Base-by-base conservation (phyloP, 2,888 invertebrate genomes). In the Scaptomyza parva region DNA sequence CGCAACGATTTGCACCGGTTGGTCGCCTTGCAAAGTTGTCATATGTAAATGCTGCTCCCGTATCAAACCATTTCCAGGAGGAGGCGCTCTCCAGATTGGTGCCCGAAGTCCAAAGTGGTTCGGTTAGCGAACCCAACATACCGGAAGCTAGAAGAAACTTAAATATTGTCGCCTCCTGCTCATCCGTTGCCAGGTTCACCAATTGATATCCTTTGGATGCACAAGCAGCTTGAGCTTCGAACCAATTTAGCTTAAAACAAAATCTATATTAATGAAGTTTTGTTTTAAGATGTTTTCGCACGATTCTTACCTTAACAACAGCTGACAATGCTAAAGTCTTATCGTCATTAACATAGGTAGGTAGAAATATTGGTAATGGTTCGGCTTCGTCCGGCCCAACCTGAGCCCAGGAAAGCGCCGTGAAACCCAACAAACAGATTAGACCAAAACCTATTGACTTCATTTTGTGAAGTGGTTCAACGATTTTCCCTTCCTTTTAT, bases 71-170 rank as follows among this genome's bases (percentile, higher is more conserved):
- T 1, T 5, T 39, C 61, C 67, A 70, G 18, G 14, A 1, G 5
- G 7, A 20, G 12, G 8, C 8, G 4, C 8, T 12, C 0, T 60
- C 70, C 8, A 61, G 26, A 51, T 61, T 71, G 0, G 71, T 51
- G 30, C 71, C 70, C 4, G 61, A 43, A 0, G 50, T 61, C 70
- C 70, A 70, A 14, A 71, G 0, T 0, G 71, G 22, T 11, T 59
- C 65, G 8, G 5, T 43, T 0, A 55, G 11, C 9, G 11, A 4
- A 12, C 8, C 12, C 6, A 20, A 26, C 7, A 11, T n/a, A 3
- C 44, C 39, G 3, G 70, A 64, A 0, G 0, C 4, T 0, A 37
- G 3, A 11, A 55, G n/a, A 9, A 63, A 41, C 2, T 1, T 0
- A 7, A 26, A 28, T 11, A 40, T 0, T 0, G 0, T 6, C 8